A percentile compares a stretch with the other conserved stretches of the same genome.
These are phyloP conservation scores for Andricus grossulariae DNA, from an alignment of 1,140 invertebrate genomes.

Conservation along the genomic window DNA sequence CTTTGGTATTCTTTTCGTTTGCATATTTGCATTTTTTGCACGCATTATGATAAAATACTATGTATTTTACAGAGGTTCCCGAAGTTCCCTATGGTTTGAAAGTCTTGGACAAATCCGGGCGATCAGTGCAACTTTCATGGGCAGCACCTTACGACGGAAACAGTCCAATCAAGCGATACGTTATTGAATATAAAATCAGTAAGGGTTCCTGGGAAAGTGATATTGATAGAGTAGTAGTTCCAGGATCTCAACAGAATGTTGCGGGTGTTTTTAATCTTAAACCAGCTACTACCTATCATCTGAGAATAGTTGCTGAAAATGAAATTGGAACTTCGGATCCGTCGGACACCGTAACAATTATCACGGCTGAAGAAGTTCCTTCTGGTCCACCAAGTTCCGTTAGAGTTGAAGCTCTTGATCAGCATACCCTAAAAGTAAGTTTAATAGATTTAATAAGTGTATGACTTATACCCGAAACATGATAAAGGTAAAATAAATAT, in stretches of 20 bases:
- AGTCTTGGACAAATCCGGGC: constrained; percentile 93
- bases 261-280: constrained; percentile 91
- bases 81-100: constrained; percentile 94
- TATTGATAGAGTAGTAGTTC: constrained; percentile 89
- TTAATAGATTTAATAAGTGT: neutral
- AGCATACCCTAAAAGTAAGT: constrained; percentile 89
- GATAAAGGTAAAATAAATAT: neutral
- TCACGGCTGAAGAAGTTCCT: constrained; percentile 95
- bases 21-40: too few relatives aligned
- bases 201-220: constrained; percentile 90
- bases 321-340: constrained; percentile 94
- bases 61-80: constrained; percentile 85
- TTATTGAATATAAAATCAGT: constrained; percentile 94
- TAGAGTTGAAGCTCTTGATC: constrained; percentile 92
- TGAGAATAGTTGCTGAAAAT: constrained; percentile 95
- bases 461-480: neutral
- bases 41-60: too few relatives aligned
- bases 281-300: constrained; percentile 94
- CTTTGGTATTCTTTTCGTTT: too few relatives aligned
- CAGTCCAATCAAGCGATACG: constrained; percentile 93
- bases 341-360: constrained; percentile 93
- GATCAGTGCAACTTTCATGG: constrained; percentile 94
- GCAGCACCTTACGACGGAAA: constrained; percentile 96
- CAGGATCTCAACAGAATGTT: constrained; percentile 87
- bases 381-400: constrained; percentile 89